Evolutionary conservation across 2,888 invertebrate species (phyloP).

Genomic region (Tinea trinotella): DNA sequence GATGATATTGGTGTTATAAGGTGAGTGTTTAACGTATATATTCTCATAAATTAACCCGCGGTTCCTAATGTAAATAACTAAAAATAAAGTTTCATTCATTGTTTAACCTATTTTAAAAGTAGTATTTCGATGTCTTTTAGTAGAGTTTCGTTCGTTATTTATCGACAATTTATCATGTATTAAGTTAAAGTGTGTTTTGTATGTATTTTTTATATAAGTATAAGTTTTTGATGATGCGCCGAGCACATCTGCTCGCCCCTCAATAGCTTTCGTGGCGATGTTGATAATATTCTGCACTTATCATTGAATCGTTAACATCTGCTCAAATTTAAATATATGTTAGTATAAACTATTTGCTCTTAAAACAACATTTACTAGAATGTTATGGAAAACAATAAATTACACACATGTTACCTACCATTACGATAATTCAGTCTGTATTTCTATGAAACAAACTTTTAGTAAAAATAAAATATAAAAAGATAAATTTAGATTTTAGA

Average conservation of each 20-base stretch:
- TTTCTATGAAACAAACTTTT: too few relatives aligned
- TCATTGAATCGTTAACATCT: neutral
- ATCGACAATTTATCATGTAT: neutral
- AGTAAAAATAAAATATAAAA: too few relatives aligned
- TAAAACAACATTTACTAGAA: too few relatives aligned
- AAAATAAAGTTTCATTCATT: neutral
- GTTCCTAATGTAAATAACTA: neutral
- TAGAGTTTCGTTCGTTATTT: conserved; percentile 3
- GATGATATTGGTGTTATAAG: conserved; percentile 61
- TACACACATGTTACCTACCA: too few relatives aligned
- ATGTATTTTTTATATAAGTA: too few relatives aligned
- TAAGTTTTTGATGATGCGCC: too few relatives aligned
- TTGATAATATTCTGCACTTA: neutral
- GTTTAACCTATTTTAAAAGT: conserved; percentile 4
- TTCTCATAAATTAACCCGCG: neutral
- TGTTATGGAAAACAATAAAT: too few relatives aligned
- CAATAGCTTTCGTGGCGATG: neutral
- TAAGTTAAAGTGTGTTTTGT: neutral
- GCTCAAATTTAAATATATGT: neutral
- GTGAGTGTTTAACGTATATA: conserved; percentile 35
- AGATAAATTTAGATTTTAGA: too few relatives aligned
- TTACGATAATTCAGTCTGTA: too few relatives aligned
- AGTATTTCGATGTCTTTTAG: neutral
- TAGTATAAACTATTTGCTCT: neutral
- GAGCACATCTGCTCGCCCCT: neutral